A percentile compares a stretch with the other conserved stretches of the same genome.
phyloP scores from a whole-genome alignment of 1,140 invertebrate species.

The Euwallacea similis region DNA sequence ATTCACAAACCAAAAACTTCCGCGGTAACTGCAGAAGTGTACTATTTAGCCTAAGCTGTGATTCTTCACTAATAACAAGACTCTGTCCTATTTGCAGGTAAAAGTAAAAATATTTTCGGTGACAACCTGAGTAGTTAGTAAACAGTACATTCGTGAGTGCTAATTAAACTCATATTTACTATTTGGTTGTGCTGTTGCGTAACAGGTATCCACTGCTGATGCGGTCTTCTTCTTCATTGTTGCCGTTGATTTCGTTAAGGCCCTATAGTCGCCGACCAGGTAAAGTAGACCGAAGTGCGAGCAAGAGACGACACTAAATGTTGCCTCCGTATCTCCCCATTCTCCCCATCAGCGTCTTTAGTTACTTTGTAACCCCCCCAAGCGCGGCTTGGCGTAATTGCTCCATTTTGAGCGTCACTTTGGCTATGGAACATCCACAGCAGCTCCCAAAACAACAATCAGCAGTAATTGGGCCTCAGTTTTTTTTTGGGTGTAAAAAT shows the following conservation, averaged over 20 bases:
- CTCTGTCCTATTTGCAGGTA: slow-evolving; percentile 32
- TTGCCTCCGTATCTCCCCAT: slow-evolving; percentile 21
- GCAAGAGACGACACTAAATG: slow-evolving; percentile 25
- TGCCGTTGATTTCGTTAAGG: slow-evolving; percentile 35
- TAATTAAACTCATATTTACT: slow-evolving; percentile 36
- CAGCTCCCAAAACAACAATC: not conserved
- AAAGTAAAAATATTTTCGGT: slow-evolving; percentile 27
- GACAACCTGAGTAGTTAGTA: slow-evolving; percentile 27
- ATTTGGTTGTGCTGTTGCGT: slow-evolving; percentile 37
- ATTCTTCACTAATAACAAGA: slow-evolving; percentile 8
- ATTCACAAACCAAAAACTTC: too few relatives aligned
- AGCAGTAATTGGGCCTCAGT: not conserved
- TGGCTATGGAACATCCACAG: not conserved
- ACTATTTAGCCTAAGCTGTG: too few relatives aligned
- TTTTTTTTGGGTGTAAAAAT: too few relatives aligned
- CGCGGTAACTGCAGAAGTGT: too few relatives aligned
- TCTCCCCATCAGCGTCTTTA: slow-evolving; percentile 2
- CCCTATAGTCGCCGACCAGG: slow-evolving; percentile 34
- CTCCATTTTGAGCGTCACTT: not conserved
- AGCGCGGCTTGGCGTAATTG: slow-evolving; percentile 1
- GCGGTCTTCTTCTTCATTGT: slow-evolving; percentile 16
- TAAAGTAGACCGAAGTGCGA: slow-evolving; percentile 38
- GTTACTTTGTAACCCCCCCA: not conserved
- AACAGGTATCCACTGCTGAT: slow-evolving; percentile 33
- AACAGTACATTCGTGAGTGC: slow-evolving; percentile 23